A percentile compares a stretch with the other conserved stretches of the same genome.
These are phyloP conservation scores for Trididemnum nubilum DNA, from an alignment of 23 tunicate genomes.

Conservation along the genomic window DNA sequence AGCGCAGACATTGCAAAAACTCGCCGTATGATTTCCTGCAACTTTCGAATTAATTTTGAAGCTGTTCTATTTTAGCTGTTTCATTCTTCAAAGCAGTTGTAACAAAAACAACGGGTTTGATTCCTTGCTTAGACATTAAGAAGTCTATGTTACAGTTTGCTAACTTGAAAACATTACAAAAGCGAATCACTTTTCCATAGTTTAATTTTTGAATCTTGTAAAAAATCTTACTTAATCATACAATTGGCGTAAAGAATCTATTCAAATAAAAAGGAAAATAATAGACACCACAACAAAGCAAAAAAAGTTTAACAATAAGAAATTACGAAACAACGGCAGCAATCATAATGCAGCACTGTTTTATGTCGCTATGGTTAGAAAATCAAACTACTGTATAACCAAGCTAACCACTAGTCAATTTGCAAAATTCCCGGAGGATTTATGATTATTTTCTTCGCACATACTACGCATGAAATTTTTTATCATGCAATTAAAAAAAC, in stretches of 20 bases:
- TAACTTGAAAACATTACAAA: neutral
- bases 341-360: too few species aligned
- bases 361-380: neutral
- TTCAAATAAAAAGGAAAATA: neutral
- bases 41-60: neutral
- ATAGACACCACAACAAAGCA: neutral
- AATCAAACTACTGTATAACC: neutral
- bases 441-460: neutral
- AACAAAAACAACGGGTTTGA: neutral
- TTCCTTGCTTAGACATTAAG: neutral
- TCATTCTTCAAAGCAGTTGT: neutral
- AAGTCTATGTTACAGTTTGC: neutral
- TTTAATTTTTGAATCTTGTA: too few species aligned
- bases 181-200: too few species aligned
- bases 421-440: conserved; percentile 2
- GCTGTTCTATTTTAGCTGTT: too few species aligned
- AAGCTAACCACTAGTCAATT: conserved; percentile 3
- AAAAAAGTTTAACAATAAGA: neutral
- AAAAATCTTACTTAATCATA: neutral
- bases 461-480: conserved; percentile 6
- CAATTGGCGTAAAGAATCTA: neutral
- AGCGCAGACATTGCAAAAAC: neutral
- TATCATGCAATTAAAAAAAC: conserved; percentile 8
- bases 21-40: neutral
- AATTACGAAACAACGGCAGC: neutral